Percentiles rank a stretch among this genome's conserved stretches.
phyloP scores from a whole-genome alignment of 64 coral and sea anemone genomes.

The Dendrophyllia cribrosa region DNA sequence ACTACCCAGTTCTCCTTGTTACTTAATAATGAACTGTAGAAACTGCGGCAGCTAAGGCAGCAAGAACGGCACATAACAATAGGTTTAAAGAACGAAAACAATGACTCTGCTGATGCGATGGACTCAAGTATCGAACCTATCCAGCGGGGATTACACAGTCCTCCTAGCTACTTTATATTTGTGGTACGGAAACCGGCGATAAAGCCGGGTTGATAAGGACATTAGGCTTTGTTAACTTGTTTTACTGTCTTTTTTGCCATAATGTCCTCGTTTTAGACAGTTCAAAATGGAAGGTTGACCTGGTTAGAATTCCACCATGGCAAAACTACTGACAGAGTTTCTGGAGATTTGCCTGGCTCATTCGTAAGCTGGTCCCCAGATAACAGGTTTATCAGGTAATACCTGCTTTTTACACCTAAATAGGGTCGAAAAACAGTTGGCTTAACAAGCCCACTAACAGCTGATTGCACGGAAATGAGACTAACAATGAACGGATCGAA shows the following conservation, averaged over 20 bases:
- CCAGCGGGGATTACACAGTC: too few relatives aligned
- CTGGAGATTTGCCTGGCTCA: conserved; percentile 47
- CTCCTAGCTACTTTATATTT: too few relatives aligned
- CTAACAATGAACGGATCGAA: background rate
- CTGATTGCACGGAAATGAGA: background rate
- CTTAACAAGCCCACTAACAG: background rate
- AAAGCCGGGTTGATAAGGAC: too few relatives aligned
- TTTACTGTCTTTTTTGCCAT: background rate
- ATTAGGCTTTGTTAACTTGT: background rate
- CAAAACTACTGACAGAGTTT: conserved; percentile 37
- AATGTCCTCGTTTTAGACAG: background rate
- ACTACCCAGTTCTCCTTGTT: too few relatives aligned
- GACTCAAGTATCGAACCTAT: too few relatives aligned
- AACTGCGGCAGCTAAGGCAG: too few relatives aligned
- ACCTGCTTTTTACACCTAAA: background rate
- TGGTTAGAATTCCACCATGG: conserved; percentile 11
- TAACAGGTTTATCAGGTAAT: conserved; percentile 41
- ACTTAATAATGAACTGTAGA: too few relatives aligned
- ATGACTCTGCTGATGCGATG: too few relatives aligned
- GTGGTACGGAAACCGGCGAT: too few relatives aligned
- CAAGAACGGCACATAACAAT: too few relatives aligned
- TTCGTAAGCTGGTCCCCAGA: conserved; percentile 58
- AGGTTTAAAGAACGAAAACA: too few relatives aligned
- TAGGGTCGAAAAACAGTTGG: background rate
- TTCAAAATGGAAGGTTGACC: background rate